A percentile compares a stretch with the other conserved stretches of the same genome.
These are phyloP conservation scores for Nesidiocoris tenuis DNA, from an alignment of 2,888 invertebrate genomes.

Conservation along the genomic window DNA sequence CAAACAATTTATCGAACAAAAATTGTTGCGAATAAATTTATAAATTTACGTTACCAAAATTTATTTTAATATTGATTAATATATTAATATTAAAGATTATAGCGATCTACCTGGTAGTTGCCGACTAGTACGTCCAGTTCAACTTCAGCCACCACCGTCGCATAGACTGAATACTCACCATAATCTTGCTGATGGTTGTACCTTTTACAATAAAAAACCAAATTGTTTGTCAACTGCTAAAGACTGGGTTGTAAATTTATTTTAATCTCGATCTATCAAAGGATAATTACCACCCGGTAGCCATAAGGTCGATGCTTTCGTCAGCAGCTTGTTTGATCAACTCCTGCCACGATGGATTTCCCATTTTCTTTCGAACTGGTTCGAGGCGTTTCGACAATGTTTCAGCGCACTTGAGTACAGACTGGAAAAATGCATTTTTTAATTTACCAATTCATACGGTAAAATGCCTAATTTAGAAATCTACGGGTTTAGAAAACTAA, in stretches of 20 bases:
- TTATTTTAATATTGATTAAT: conserved; percentile 6
- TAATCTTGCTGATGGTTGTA: conserved; percentile 24
- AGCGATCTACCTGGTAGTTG: conserved; percentile 63
- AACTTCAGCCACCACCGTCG: conserved; percentile 66
- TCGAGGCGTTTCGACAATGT: conserved; percentile 42
- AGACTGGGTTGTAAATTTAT: neutral
- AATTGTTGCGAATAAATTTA: neutral
- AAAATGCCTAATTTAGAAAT: no score
- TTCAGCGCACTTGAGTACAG: conserved; percentile 43
- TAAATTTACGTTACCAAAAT: no score
- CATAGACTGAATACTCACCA: conserved; percentile 58
- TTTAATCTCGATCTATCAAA: neutral
- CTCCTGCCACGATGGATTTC: conserved; percentile 56
- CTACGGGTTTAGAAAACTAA: no score
- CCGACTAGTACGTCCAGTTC: conserved; percentile 79
- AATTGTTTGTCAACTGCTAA: neutral
- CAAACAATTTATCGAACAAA: neutral
- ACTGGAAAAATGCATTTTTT: conserved; percentile 30
- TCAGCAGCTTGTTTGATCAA: conserved; percentile 38
- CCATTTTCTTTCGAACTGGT: conserved; percentile 53
- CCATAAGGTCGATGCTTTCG: conserved; percentile 59
- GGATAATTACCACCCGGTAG: conserved; percentile 22
- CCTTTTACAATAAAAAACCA: conserved; percentile 33
- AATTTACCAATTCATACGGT: neutral
- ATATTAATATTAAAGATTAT: no score